Base-by-base conservation (phyloP, 2,797 vertebrate genomes). In the Nasua narica region DNA sequence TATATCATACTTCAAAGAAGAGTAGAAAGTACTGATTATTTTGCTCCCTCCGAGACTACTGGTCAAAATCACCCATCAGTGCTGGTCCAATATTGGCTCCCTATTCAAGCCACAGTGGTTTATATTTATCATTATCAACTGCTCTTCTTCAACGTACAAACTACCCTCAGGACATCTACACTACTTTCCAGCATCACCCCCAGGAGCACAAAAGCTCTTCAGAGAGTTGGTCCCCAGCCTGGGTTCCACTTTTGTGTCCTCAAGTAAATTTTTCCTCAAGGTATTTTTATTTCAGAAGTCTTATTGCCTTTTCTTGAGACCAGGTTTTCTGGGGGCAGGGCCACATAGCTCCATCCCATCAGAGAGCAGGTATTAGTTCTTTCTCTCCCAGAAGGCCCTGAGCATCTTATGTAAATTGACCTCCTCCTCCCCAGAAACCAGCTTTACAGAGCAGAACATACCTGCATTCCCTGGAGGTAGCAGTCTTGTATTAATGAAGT, bases 401-500 rank as follows among this genome's bases (percentile, higher is more conserved):
- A 79, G 32, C 48, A 90, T 50, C 43, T 91, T 92, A 58, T 43
- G 65, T 72, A 94, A 94, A 83, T 8, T 52, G 43, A 87, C 65
- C 81, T 65, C 69, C 81, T 91, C 43, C 27, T 95, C 54, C 50
- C 60, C 12, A 60, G 35, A 81, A 87, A 96, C 76, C 52, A 95
- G 88, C 16, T 96, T 90, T 58, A 76, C 35, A 72, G 52, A 52
- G 29, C 27, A 91, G 84, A 95, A 48, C 60, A 90, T 65, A 81
- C 58, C 69, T 94, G 21, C 19, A 50, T 69, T 94, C 74, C 54
- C 58, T 90, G 50, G 88, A 40, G 79, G 40, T 67, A 65, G 76
- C 60, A 81, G 46, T 9, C 13, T 92, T 86, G 43, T 46, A 95
- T 65, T 97, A 89, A 91, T 72, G 50, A 94, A 92, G 58, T 78